phyloP scores from a whole-genome alignment of 1,140 invertebrate species.

The Calephelis virginiensis region DNA sequence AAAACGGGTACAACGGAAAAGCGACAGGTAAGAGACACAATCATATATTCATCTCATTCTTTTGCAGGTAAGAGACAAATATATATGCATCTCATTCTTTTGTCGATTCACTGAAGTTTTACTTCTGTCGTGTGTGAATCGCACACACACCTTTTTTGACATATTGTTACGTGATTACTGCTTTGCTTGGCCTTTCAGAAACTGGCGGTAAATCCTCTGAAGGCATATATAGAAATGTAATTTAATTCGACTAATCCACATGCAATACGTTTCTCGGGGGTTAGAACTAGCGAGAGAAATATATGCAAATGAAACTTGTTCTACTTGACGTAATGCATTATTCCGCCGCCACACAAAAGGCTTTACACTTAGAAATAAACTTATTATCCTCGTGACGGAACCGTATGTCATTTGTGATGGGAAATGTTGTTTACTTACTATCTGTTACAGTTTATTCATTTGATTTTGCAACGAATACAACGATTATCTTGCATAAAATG shows the following conservation, averaged over 20 bases:
- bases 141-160: no score
- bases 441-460: conserved; percentile 6
- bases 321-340: conserved; percentile 53
- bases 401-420: conserved; percentile 1
- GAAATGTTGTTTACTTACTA: background rate
- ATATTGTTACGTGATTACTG: no score
- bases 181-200: background rate
- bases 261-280: conserved; percentile 21
- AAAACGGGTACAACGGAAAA: no score
- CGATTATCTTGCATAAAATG: background rate
- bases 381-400: conserved; percentile 41
- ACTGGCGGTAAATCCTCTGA: background rate
- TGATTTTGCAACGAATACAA: background rate
- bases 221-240: conserved; percentile 3
- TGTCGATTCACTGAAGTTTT: no score
- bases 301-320: conserved; percentile 56
- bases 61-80: no score
- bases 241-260: conserved; percentile 11
- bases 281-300: conserved; percentile 38
- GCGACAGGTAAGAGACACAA: no score
- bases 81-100: no score
- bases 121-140: no score
- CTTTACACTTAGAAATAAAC: conserved; percentile 42
- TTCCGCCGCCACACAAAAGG: conserved; percentile 34
- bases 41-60: no score